These are phyloP conservation scores for Hypotaenidia philippensis DNA, from an alignment of 2,797 vertebrate genomes.

Conservation along the genomic window DNA sequence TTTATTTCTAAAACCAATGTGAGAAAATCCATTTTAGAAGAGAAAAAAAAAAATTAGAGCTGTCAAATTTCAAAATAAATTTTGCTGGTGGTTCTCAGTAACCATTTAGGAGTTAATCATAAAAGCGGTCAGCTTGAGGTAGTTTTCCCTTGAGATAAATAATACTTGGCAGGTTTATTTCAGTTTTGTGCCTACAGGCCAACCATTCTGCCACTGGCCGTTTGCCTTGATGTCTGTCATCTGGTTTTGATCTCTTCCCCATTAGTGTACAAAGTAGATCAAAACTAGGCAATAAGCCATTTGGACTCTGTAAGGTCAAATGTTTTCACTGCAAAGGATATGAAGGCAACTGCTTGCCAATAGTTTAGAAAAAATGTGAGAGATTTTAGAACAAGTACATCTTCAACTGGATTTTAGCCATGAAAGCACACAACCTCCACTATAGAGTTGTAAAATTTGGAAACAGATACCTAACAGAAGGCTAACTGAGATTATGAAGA, in stretches of 20 bases:
- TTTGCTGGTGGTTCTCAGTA: neutral
- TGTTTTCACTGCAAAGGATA: constrained; percentile 30
- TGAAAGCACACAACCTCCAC: constrained; percentile 43
- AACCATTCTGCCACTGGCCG: neutral
- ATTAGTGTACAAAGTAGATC: constrained; percentile 57
- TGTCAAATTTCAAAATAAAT: constrained; percentile 20
- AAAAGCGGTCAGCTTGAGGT: constrained; percentile 3
- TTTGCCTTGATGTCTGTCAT: constrained; percentile 64
- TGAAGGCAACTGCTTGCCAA: constrained; percentile 57
- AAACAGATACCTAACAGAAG: constrained; percentile 79
- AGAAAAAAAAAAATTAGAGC: neutral
- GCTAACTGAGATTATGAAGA: constrained; percentile 77
- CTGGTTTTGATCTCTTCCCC: constrained; percentile 67
- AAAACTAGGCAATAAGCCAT: constrained; percentile 62
- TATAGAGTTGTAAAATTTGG: constrained; percentile 72
- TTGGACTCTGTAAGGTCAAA: constrained; percentile 54
- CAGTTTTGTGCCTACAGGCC: constrained; percentile 34
- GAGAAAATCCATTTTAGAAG: neutral
- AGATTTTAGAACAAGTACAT: constrained; percentile 55
- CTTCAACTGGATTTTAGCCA: constrained; percentile 72
- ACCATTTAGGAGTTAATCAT: constrained; percentile 24
- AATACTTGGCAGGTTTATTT: constrained; percentile 43
- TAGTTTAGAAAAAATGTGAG: constrained; percentile 53
- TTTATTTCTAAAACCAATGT: neutral
- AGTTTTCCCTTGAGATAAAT: constrained; percentile 3